Percentiles rank a stretch among this genome's conserved stretches.
These are phyloP conservation scores for Drosophila niveifrons DNA, from an alignment of 2,888 invertebrate species.

Conservation along the genomic window DNA sequence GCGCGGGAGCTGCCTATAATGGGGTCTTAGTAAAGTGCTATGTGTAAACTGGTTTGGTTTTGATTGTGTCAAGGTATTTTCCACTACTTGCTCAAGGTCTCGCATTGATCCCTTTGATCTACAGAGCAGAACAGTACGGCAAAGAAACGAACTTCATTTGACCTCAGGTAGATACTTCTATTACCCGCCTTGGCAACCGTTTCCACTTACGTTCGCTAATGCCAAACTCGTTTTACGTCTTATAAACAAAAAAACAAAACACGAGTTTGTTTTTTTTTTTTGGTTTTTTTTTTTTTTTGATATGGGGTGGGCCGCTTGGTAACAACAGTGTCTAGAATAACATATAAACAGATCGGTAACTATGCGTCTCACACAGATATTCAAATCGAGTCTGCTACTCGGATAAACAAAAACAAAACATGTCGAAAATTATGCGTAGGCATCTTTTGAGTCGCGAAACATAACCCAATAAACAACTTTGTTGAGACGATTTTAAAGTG, in stretches of 20 bases:
- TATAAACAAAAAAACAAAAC: constrained; percentile 47
- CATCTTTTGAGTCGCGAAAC: constrained; percentile 1
- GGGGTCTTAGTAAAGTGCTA: background rate
- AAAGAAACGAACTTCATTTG: constrained; percentile 50
- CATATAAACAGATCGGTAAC: constrained; percentile 27
- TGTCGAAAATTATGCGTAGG: constrained; percentile 35
- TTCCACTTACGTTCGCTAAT: constrained; percentile 26
- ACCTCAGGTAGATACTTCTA: constrained; percentile 69
- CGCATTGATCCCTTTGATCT: constrained; percentile 47
- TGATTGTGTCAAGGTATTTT: constrained; percentile 25
- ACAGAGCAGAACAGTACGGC: constrained; percentile 6
- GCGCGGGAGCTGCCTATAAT: constrained; percentile 9
- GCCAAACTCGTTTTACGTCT: constrained; percentile 65
- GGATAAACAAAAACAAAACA: constrained; percentile 35
- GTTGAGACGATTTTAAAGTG: background rate
- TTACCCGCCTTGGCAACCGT: constrained; percentile 58
- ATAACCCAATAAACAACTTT: constrained; percentile 32
- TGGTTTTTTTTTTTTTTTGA: background rate
- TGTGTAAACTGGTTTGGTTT: constrained; percentile 3
- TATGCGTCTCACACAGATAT: constrained; percentile 32
- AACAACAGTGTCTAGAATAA: constrained; percentile 62
- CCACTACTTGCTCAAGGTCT: constrained; percentile 37
- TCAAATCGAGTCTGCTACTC: constrained; percentile 15
- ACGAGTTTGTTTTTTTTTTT: background rate
- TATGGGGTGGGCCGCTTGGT: constrained; percentile 47